Conservation (phyloP, 2,888 invertebrate genomes). For the Neria commutata region DNA sequence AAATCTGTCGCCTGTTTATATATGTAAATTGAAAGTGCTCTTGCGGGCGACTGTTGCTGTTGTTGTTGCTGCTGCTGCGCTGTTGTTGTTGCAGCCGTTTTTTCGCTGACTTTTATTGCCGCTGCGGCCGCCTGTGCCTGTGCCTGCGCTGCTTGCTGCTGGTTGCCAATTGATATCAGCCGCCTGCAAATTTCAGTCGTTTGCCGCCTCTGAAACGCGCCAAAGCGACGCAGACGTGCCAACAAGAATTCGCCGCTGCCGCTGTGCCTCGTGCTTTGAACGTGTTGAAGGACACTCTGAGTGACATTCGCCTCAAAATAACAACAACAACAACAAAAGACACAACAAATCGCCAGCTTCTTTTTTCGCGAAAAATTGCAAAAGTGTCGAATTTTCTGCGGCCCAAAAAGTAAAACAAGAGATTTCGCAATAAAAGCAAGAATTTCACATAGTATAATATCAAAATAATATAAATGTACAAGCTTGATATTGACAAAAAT, state of each 20-base stretch:
- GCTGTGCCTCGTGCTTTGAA: background rate
- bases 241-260: background rate
- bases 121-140: constrained; percentile 22
- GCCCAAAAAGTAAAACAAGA: too few species aligned
- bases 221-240: constrained; percentile 27
- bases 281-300: constrained; percentile 8
- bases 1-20: constrained; percentile 20
- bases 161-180: constrained; percentile 48
- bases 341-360: too few species aligned
- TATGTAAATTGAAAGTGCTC: background rate
- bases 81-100: constrained; percentile 28
- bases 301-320: too few species aligned
- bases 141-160: constrained; percentile 31
- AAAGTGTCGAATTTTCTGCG: too few species aligned
- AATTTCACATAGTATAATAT: too few species aligned
- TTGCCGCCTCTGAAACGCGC: constrained; percentile 35
- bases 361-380: too few species aligned
- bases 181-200: constrained; percentile 34
- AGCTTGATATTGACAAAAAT: too few species aligned
- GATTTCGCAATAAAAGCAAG: too few species aligned
- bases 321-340: too few species aligned
- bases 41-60: background rate
- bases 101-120: constrained; percentile 16
- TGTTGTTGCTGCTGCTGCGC: constrained; percentile 11
- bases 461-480: too few species aligned